Conservation (phyloP, 2,888 invertebrate species). For the Euspilapteryx auroguttella region DNA sequence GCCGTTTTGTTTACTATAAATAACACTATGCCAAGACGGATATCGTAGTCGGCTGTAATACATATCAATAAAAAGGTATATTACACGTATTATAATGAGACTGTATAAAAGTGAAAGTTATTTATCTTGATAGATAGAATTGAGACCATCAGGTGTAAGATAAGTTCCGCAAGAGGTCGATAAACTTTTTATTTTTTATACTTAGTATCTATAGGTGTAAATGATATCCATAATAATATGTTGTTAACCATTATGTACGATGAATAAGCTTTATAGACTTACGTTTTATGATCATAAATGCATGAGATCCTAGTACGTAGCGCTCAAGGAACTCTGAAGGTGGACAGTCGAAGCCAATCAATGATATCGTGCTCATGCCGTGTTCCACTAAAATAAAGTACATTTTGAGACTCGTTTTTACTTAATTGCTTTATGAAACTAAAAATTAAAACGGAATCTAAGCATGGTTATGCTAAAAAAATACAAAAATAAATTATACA, state of each 20-base stretch:
- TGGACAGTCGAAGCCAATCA: slow-evolving; percentile 31
- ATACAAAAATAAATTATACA: too few relatives aligned
- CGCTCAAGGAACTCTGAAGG: slow-evolving; percentile 12
- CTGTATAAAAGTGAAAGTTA: too few relatives aligned
- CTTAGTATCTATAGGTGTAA: background rate
- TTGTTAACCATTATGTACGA: background rate
- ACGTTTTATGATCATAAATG: slow-evolving; percentile 41
- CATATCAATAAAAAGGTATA: too few relatives aligned
- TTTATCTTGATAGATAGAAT: too few relatives aligned
- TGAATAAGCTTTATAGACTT: slow-evolving; percentile 13
- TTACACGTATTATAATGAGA: too few relatives aligned
- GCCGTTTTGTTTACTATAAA: slow-evolving; percentile 51
- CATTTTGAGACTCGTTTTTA: too few relatives aligned
- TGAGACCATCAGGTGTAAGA: too few relatives aligned
- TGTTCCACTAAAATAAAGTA: slow-evolving; percentile 65
- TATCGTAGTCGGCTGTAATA: slow-evolving; percentile 27
- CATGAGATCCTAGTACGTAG: slow-evolving; percentile 28
- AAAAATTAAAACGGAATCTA: too few relatives aligned
- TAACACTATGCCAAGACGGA: slow-evolving; percentile 21
- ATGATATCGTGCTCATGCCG: slow-evolving; percentile 48
- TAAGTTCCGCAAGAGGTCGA: too few relatives aligned
- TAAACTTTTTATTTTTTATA: too few relatives aligned
- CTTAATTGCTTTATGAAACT: too few relatives aligned
- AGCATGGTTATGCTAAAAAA: too few relatives aligned
- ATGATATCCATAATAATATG: background rate